These are phyloP conservation scores for Apomyelois bistriatella DNA, from an alignment of 2,888 invertebrate genomes.

Conservation along the genomic window DNA sequence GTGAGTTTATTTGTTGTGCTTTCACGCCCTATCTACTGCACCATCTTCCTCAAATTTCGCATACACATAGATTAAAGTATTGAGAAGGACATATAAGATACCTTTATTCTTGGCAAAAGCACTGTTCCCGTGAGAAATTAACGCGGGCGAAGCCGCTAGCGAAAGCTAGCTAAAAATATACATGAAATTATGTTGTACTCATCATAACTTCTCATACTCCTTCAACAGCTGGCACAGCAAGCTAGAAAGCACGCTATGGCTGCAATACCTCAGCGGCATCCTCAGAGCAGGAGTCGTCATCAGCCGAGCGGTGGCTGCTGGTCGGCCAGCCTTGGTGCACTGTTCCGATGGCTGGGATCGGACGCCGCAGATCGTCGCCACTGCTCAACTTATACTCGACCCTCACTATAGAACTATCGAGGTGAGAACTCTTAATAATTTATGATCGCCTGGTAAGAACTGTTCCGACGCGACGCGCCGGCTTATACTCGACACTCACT, in stretches of 20 bases:
- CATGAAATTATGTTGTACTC: too few species aligned
- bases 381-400: slow-evolving; percentile 95
- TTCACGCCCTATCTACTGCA: too few species aligned
- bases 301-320: slow-evolving; percentile 89
- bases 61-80: too few species aligned
- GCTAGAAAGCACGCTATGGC: slow-evolving; percentile 94
- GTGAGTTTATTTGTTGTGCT: too few species aligned
- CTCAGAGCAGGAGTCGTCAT: slow-evolving; percentile 90
- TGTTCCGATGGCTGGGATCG: slow-evolving; percentile 99
- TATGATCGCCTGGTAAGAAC: background rate
- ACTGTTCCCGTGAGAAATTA: too few species aligned
- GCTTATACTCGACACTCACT: slow-evolving; percentile 95
- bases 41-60: too few species aligned
- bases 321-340: slow-evolving; percentile 95
- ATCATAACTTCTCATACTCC: background rate
- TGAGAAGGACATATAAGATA: too few species aligned
- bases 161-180: too few species aligned
- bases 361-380: slow-evolving; percentile 97
- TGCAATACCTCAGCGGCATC: slow-evolving; percentile 92
- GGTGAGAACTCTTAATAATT: slow-evolving; percentile 64
- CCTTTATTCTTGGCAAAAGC: too few species aligned
- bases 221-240: slow-evolving; percentile 90
- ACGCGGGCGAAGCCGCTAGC: too few species aligned
- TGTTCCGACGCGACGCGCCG: slow-evolving; percentile 63
- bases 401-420: slow-evolving; percentile 96